A percentile compares a stretch with the other conserved stretches of the same genome.
phyloP scores from a whole-genome alignment of 2,888 invertebrate species.

The Zygogramma bicolorata region DNA sequence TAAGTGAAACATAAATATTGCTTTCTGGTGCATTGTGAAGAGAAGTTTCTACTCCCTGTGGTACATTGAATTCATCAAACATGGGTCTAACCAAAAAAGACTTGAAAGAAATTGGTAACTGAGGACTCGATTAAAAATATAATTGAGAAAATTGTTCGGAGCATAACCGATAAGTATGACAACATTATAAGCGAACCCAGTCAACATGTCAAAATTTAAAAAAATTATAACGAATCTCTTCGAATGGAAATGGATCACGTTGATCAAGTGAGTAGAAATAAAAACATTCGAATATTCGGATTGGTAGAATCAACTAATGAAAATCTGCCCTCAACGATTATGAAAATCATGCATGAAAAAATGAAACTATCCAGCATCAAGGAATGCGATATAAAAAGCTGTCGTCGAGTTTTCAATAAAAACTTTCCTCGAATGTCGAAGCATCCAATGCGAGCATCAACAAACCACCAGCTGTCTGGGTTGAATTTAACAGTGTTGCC shows the following conservation, averaged over 20 bases:
- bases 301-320: background rate
- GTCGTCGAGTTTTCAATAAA: too few species aligned
- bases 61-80: background rate
- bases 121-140: too few species aligned
- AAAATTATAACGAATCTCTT: too few species aligned
- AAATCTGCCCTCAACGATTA: background rate
- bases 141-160: background rate
- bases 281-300: background rate
- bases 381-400: too few species aligned
- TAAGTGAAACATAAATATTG: background rate
- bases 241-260: too few species aligned
- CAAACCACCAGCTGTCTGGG: background rate
- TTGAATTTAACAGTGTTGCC: too few species aligned
- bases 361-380: too few species aligned
- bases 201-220: background rate
- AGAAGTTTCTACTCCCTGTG: background rate
- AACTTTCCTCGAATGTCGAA: background rate
- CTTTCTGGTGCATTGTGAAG: background rate
- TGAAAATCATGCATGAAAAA: background rate
- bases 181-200: too few species aligned
- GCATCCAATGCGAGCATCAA: background rate
- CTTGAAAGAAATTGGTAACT: background rate
- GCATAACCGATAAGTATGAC: background rate
- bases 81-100: background rate
- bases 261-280: too few species aligned